Evolutionary conservation across 2,888 invertebrate species (phyloP).

Genomic region (Argyresthia goedartella): DNA sequence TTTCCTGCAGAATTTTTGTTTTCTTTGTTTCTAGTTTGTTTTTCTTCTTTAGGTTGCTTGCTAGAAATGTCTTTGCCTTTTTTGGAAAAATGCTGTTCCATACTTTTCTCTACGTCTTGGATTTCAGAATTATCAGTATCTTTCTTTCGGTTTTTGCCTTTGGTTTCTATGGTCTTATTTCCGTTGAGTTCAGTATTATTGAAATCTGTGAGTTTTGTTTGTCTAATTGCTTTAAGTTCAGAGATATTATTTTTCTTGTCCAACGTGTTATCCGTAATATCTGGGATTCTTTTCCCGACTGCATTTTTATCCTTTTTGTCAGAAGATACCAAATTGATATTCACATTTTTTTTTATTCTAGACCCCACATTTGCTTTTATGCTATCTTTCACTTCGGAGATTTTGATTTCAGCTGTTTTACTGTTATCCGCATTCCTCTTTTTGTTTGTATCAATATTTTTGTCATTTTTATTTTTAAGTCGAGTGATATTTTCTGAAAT

Average conservation of each 20-base stretch:
- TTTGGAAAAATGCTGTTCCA: conserved; percentile 4
- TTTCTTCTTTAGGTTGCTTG: conserved; percentile 12
- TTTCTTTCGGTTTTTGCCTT: conserved; percentile 10
- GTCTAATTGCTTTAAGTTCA: neutral
- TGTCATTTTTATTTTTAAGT: conserved; percentile 27
- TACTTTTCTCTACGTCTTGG: conserved; percentile 14
- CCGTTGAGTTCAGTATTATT: neutral
- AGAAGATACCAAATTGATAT: neutral
- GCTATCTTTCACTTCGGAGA: too few species aligned
- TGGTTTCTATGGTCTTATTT: neutral
- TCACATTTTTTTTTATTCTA: too few species aligned
- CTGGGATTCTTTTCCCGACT: too few species aligned
- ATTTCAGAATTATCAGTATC: conserved; percentile 9
- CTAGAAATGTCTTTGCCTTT: conserved; percentile 7
- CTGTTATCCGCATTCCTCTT: conserved; percentile 6
- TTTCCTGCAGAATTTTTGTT: conserved; percentile 7
- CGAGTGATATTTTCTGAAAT: conserved; percentile 41
- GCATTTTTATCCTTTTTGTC: neutral
- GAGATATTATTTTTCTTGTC: neutral
- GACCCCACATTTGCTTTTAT: too few species aligned
- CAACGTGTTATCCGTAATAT: too few species aligned
- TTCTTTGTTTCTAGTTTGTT: conserved; percentile 5
- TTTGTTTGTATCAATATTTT: conserved; percentile 4
- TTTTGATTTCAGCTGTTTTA: neutral
- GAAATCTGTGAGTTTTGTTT: neutral